Percentiles rank a stretch among this genome's conserved stretches.
These are phyloP conservation scores for Carettochelys insculpta DNA, from an alignment of 2,113 vertebrate genomes.

Conservation along the genomic window DNA sequence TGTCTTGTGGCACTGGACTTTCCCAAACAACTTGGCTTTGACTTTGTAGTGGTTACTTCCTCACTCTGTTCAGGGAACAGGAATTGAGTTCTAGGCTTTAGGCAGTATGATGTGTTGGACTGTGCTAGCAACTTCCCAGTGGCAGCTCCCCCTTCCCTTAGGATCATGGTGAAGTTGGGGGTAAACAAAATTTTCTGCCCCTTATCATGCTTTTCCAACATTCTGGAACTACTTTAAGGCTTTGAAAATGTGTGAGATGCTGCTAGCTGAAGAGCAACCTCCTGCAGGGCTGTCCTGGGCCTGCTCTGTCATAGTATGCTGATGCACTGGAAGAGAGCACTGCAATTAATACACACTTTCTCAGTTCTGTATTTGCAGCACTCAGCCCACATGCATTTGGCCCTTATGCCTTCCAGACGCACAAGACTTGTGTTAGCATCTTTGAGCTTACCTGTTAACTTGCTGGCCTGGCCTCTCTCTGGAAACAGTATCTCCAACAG, in stretches of 20 bases:
- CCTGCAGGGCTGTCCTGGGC: not conserved
- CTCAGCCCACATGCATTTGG: fast-evolving
- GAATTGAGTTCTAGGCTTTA: not conserved
- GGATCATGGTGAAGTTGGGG: fast-evolving
- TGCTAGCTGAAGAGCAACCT: not conserved
- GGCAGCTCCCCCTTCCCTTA: fast-evolving
- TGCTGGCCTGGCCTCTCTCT: fast-evolving
- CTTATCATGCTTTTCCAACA: not conserved
- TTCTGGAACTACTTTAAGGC: not conserved
- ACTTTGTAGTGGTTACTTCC: too few relatives aligned
- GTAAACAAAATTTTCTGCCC: not conserved
- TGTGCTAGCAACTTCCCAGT: fast-evolving
- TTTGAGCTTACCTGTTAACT: not conserved
- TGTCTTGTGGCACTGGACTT: too few relatives aligned
- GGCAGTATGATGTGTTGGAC: fast-evolving
- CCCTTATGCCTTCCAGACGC: not conserved
- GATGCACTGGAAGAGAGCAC: not conserved
- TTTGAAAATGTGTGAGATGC: not conserved
- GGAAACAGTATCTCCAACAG: not conserved
- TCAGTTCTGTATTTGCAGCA: not conserved
- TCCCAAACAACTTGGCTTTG: fast-evolving
- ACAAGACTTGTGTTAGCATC: not conserved
- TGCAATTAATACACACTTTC: fast-evolving
- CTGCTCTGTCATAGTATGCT: not conserved
- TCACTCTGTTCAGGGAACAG: fast-evolving